Evolutionary conservation across 2,888 invertebrate species (phyloP).

Genomic region (Chrysodeixis includens): DNA sequence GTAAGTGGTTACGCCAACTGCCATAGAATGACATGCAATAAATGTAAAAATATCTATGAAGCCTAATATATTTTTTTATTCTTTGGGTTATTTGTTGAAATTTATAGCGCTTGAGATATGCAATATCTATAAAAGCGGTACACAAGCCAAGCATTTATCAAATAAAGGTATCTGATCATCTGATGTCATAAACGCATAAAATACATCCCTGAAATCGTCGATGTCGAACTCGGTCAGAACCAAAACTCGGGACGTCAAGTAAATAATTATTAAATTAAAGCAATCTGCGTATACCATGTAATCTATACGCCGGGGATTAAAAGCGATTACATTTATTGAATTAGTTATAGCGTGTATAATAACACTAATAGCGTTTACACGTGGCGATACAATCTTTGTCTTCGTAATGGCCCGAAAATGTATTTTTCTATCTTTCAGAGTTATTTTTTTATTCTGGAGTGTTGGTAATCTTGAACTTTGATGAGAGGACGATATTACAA

Average conservation of each 20-base stretch:
- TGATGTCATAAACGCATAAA: no score
- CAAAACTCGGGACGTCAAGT: not conserved
- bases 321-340: conserved; percentile 1
- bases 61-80: no score
- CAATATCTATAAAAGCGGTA: no score
- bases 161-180: no score
- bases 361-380: not conserved
- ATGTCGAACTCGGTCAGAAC: not conserved
- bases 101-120: no score
- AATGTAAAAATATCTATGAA: no score
- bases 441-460: no score
- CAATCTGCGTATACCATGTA: not conserved
- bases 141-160: no score
- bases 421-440: not conserved
- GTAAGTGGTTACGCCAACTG: not conserved
- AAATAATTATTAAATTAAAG: not conserved
- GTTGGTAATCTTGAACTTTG: no score
- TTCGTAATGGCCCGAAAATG: not conserved
- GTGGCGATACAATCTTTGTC: not conserved
- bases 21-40: not conserved
- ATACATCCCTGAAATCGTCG: no score
- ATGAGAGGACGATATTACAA: no score
- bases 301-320: not conserved
- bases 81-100: no score
- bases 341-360: conserved; percentile 2